Base-by-base conservation (phyloP, 1,140 invertebrate genomes). In the Andricus grossulariae region DNA sequence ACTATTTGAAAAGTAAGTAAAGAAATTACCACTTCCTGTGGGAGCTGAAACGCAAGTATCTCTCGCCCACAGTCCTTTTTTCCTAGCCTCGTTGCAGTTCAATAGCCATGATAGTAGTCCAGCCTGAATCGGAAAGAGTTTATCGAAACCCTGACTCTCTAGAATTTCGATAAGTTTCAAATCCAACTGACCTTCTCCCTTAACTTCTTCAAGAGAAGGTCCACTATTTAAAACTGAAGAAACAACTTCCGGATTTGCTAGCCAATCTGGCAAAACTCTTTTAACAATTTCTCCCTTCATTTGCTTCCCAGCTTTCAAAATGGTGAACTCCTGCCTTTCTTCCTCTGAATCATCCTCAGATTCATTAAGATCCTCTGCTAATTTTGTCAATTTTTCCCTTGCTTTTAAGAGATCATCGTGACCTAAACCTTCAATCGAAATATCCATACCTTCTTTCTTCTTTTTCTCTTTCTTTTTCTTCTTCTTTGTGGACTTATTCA, bases 41-140 rank as follows among this genome's bases (percentile, higher is more conserved):
- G 98, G 98, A 55, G 98, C 97, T 25, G 97, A 98, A 51, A 99
- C 96, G 92, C 98, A 99, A n/a, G 99, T 93, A 90, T 99, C 98
- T 81, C 94, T 93, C 0, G 96, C 95, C 89, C 96, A 94, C 80
- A 94, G 93, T 16, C 87, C 87, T 1, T 92, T 89, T 76, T 90
- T 84, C 52, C 94, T 93, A 76, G 94, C 92, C 54, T 92, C 89
- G 75, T 94, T 91, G 77, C 93, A 93, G 78, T 94, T 89, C 10
- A 98, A 84, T 51, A 99, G 90, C 92, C 95, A 97, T 3, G 97
- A 96, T 78, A 99, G 95, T 0, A 99, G 94, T 85, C 93, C 92
- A 45, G 91, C 92, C 92, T 99, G 98, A n/a, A 99, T 97, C 81
- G 95, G 93, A 92, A 99, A 99, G 45, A 98, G 93, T 85, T 95